A percentile compares a stretch with the other conserved stretches of the same genome.
Evolutionary conservation across 2,797 vertebrate species (phyloP).

Genomic region (Manis javanica): DNA sequence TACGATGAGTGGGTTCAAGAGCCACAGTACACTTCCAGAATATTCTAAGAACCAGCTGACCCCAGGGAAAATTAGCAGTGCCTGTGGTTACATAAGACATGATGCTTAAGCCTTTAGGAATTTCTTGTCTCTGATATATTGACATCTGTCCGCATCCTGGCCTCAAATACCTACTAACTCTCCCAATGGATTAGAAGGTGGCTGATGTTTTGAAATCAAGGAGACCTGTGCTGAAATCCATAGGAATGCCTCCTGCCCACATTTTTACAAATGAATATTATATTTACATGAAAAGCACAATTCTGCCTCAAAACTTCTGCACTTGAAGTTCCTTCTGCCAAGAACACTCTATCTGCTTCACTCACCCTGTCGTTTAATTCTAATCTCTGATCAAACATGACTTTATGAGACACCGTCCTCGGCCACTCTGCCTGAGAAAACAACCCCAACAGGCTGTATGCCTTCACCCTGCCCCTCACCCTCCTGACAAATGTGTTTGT

Average conservation of each 20-base stretch:
- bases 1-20: background rate
- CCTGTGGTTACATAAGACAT: background rate
- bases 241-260: background rate
- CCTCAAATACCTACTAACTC: background rate
- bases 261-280: background rate
- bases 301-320: background rate
- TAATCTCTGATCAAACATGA: background rate
- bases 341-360: background rate
- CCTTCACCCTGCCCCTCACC: background rate
- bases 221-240: background rate
- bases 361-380: background rate
- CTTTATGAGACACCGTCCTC: background rate
- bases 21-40: background rate
- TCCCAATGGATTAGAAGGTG: background rate
- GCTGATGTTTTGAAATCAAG: conserved; percentile 17
- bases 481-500: background rate
- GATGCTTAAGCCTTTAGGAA: background rate
- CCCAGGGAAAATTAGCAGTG: background rate
- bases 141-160: background rate
- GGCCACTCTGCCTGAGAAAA: background rate
- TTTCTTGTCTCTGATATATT: background rate
- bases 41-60: background rate
- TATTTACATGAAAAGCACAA: background rate
- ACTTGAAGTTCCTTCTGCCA: background rate
- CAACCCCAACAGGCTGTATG: background rate